Base-by-base conservation (phyloP, 2,797 vertebrate species). In the Forpus xanthops region DNA sequence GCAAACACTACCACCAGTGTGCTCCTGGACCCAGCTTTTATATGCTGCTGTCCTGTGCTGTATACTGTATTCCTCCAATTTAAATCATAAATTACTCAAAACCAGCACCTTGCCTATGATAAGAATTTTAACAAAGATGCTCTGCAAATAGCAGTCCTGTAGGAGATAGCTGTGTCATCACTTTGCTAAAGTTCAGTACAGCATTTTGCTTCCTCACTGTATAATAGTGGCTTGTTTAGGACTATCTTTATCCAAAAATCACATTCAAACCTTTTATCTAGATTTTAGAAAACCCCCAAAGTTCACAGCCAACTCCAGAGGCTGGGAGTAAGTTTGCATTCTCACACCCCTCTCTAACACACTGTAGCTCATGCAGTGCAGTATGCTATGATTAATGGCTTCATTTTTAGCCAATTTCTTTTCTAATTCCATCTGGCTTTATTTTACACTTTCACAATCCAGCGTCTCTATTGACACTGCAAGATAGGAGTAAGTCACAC, bases 381-480 rank as follows among this genome's bases (percentile, higher is more conserved):
- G 18, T 70, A 41, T 5, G 0, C 45, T 58, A 72, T 53, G 45
- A 80, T 80, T 85, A 90, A 94, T 27, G 41, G 15, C 74, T 94
- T 87, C 0, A 9, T 71, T 95, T 89, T 62, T 68, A 89, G 50
- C 35, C 65, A 87, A 20, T 58, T 83, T 91, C 8, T 89, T 87
- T 76, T 83, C 85, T 87, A 89, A 85, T 90, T 93, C 89, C 23
- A 66, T 70, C 78, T 89, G 87, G 53, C 78, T 94, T 83, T 60
- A 1, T 62, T 95, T 91, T 77, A 66, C 67, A 52, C 42, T 94
- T 96, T 92, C 88, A 91, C 75, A 96, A 89, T 77, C 61, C 62
- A 68, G 35, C 41, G 61, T 66, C 62, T 81, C 79, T 89, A 64
- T 91, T 93, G 81, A 91, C 82, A 93, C 79, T 56, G 58, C 85